phyloP scores from a whole-genome alignment of 2,888 invertebrate genomes.

The Amphipyra berbera region DNA sequence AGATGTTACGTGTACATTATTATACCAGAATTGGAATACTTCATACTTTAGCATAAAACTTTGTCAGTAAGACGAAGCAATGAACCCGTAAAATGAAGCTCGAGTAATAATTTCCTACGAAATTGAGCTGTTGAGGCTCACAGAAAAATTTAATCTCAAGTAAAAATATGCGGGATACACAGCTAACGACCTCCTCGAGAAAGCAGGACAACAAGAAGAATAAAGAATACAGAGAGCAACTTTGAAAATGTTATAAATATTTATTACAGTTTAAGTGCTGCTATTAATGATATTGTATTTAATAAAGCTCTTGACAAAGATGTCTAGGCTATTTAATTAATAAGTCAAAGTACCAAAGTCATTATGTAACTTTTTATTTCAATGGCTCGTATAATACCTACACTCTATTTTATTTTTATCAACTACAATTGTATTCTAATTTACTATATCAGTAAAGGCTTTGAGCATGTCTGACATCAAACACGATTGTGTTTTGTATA shows the following conservation, averaged over 20 bases:
- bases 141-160: constrained; percentile 57
- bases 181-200: constrained; percentile 48
- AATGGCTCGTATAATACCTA: no score
- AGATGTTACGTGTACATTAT: constrained; percentile 43
- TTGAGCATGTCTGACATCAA: constrained; percentile 25
- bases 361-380: no score
- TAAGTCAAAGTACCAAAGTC: no score
- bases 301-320: no score
- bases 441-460: constrained; percentile 1
- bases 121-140: constrained; percentile 54
- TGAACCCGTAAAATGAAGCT: constrained; percentile 54
- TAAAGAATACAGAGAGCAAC: constrained; percentile 35
- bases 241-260: constrained; percentile 41
- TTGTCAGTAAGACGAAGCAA: constrained; percentile 51
- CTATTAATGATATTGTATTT: constrained; percentile 1
- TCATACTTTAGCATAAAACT: constrained; percentile 50
- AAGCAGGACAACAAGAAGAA: constrained; percentile 34
- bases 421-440: constrained; percentile 17
- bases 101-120: constrained; percentile 48
- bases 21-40: constrained; percentile 44
- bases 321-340: not conserved
- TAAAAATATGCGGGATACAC: constrained; percentile 53
- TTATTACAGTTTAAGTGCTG: constrained; percentile 24
- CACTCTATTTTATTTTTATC: no score
- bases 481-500: constrained; percentile 13